Evolutionary conservation across 2,888 invertebrate species (phyloP), one percentile per base, ranked within the genome.

Genomic region (Meteorus cinctellus): DNA sequence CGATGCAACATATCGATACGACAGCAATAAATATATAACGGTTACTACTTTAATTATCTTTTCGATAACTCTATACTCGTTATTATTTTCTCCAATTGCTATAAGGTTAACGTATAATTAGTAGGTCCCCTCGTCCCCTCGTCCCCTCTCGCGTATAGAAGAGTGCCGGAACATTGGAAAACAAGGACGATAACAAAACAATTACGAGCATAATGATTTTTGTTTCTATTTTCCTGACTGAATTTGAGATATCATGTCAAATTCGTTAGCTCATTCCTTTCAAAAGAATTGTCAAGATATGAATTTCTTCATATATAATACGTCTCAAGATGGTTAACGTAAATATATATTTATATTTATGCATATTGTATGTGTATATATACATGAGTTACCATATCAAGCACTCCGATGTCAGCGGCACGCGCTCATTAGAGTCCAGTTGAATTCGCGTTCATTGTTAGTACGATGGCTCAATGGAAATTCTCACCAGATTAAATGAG

Each of bases 381-480:
- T 55, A 24, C 19, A n/a, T 4, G 16, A 16, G n/a, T 48, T 45
- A 48, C n/a, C 16, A 48, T n/a, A 48, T 45, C 41, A 66, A 69
- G 51, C 51, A 24, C 78, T 82, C 85, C 88, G 55, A 55, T 55
- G 89, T 89, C 89, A 88, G 75, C 82, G 85, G 82, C 89, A 89
- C 88, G 89, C 87, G 89, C 89, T 89, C 89, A 89, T 89, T 89
- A 89, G 84, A 83, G 81, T 74, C 72, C 81, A 72, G 78, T 78
- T 78, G 78, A 68, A 73, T 77, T 72, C 68, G 31, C 66, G 19
- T 55, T 75, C 71, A 82, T 84, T 84, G 82, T 83, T 19, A 55
- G 73, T 63, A 65, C 55, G 8, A 51, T 75, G 76, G 68, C 67
- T 80, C 80, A 83, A 82, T 81, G 80, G 79, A 81, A 82, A 82